Evolutionary conservation across 2,113 vertebrate genomes (phyloP).

Genomic region (Oriolus oriolus): DNA sequence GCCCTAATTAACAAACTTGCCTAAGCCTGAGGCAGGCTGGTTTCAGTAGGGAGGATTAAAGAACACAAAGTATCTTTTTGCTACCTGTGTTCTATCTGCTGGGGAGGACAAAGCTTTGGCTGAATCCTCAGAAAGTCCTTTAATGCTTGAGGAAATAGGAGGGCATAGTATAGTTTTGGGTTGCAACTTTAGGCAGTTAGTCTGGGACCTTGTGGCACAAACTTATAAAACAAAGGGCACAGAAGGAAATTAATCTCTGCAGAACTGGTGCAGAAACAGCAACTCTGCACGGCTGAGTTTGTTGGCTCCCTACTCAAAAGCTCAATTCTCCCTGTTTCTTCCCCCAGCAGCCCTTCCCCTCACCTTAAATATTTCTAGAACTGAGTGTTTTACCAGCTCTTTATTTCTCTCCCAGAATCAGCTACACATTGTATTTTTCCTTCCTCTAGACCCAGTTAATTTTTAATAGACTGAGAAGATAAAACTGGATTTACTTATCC

Average conservation of each 20-base stretch:
- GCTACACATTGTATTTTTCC: not conserved
- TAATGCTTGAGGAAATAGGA: not conserved
- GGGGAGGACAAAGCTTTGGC: not conserved
- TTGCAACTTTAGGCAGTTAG: not conserved
- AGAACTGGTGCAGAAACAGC: not conserved
- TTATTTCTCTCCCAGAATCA: not conserved
- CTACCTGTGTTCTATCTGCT: fast-evolving
- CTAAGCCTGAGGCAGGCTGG: not conserved
- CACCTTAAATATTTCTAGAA: not conserved
- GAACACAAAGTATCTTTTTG: not conserved
- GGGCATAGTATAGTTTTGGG: fast-evolving
- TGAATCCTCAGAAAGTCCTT: not conserved
- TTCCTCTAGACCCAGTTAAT: not conserved
- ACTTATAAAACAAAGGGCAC: not conserved
- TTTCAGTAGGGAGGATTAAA: not conserved
- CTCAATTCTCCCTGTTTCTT: not conserved
- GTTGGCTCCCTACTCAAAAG: not conserved
- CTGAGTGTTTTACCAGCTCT: not conserved
- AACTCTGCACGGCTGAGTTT: not conserved
- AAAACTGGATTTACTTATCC: not conserved
- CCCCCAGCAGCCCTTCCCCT: not conserved
- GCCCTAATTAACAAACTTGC: not conserved
- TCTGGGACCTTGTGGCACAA: not conserved
- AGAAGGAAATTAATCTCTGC: not conserved
- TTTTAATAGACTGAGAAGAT: not conserved